These are phyloP conservation scores for Gorsachius goisagi DNA, from an alignment of 2,113 vertebrate genomes.

Conservation along the genomic window DNA sequence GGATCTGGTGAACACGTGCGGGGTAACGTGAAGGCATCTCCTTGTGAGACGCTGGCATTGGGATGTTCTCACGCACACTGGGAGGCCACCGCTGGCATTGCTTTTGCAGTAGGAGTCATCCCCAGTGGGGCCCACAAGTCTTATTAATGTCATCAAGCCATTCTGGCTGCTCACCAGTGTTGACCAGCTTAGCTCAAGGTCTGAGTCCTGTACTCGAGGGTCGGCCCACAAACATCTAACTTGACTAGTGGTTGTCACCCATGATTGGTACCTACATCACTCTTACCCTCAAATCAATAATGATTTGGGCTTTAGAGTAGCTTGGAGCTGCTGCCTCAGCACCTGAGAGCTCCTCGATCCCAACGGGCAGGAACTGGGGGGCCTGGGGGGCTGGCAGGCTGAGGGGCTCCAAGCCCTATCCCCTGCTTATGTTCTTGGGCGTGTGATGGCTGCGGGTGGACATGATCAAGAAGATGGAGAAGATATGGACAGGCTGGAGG, in stretches of 20 bases:
- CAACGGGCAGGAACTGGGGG: neutral
- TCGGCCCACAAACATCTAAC: neutral
- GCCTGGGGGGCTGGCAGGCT: rapidly evolving
- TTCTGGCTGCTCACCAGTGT: neutral
- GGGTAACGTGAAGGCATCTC: neutral
- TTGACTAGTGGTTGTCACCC: too few species aligned
- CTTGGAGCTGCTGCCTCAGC: neutral
- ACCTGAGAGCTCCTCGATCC: neutral
- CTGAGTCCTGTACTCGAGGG: neutral
- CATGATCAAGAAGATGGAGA: neutral
- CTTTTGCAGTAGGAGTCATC: neutral
- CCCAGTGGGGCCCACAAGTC: neutral
- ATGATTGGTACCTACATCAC: neutral
- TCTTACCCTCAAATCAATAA: neutral
- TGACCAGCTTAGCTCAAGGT: neutral
- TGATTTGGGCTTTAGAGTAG: neutral
- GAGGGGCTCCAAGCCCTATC: neutral
- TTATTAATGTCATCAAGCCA: neutral
- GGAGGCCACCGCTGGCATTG: neutral
- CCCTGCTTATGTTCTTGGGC: neutral
- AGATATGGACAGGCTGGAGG: too few species aligned
- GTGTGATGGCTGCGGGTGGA: neutral
- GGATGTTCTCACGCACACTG: rapidly evolving
- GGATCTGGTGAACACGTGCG: neutral
- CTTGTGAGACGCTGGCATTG: neutral